Conservation (phyloP, 2,888 invertebrate species). For the Callyntrura guangdongensis region DNA sequence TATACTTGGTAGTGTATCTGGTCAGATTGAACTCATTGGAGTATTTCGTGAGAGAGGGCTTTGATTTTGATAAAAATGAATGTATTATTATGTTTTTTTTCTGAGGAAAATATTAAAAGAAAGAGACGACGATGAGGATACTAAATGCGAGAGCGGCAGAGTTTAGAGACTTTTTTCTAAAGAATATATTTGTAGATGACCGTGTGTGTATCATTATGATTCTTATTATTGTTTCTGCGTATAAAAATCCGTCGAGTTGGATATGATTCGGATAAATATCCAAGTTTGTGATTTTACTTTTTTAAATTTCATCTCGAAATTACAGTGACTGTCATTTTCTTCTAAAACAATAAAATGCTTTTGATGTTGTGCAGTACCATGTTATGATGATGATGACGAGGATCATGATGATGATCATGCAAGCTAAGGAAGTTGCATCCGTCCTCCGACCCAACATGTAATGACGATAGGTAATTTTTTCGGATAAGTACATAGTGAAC, state of each 20-base stretch:
- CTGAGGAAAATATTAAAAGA: slow-evolving; percentile 20
- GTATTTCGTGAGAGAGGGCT: slow-evolving; percentile 32
- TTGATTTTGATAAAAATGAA: slow-evolving; percentile 40
- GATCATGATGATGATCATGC: slow-evolving; percentile 48
- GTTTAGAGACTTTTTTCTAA: not conserved
- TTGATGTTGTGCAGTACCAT: slow-evolving; percentile 56
- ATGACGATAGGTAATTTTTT: slow-evolving; percentile 76
- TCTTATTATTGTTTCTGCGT: not conserved
- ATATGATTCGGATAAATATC: not conserved
- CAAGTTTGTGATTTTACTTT: slow-evolving; percentile 38
- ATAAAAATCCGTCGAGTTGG: not conserved
- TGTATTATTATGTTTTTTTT: slow-evolving; percentile 45
- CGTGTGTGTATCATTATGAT: not conserved
- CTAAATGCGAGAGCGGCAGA: not conserved
- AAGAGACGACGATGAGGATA: slow-evolving; percentile 13
- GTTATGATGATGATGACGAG: slow-evolving; percentile 8
- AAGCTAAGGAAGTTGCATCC: slow-evolving; percentile 64
- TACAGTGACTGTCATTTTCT: slow-evolving; percentile 58
- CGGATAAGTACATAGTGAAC: slow-evolving; percentile 72
- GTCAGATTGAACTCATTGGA: not conserved
- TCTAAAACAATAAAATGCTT: slow-evolving; percentile 16
- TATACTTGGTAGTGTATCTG: too few species aligned
- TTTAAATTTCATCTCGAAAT: slow-evolving; percentile 45
- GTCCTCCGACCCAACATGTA: slow-evolving; percentile 13
- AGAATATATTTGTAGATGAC: not conserved